A percentile compares a stretch with the other conserved stretches of the same genome.
Conservation (phyloP, 2,797 vertebrate genomes). For the Sebastes elongatus region DNA sequence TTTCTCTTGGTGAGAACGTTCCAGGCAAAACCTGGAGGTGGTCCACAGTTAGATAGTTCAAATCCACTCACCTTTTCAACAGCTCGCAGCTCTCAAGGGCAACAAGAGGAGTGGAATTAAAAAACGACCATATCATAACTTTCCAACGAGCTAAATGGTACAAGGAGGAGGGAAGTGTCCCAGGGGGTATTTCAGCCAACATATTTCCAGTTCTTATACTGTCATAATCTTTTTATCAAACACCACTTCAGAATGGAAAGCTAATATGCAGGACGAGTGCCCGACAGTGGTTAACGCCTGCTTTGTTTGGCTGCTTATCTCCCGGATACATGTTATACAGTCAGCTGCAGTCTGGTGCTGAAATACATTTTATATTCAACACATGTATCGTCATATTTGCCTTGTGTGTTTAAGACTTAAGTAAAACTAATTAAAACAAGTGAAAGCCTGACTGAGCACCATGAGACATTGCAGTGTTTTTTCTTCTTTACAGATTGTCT, state of each 20-base stretch:
- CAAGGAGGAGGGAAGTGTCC: constrained; percentile 6
- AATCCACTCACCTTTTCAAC: constrained; percentile 40
- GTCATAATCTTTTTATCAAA: constrained; percentile 25
- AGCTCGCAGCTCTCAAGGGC: constrained; percentile 44
- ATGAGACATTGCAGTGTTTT: background rate
- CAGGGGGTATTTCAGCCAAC: constrained; percentile 16
- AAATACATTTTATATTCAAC: constrained; percentile 3
- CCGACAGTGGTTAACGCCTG: constrained; percentile 14
- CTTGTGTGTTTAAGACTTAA: background rate
- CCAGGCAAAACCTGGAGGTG: constrained; percentile 49
- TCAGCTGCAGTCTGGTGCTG: constrained; percentile 3
- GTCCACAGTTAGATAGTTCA: constrained; percentile 17
- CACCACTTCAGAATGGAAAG: constrained; percentile 25
- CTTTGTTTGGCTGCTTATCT: constrained; percentile 24
- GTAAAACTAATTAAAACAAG: constrained; percentile 11
- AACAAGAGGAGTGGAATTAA: constrained; percentile 23
- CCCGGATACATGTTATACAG: constrained; percentile 20
- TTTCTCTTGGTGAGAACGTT: constrained; percentile 32
- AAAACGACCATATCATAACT: constrained; percentile 40
- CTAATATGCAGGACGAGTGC: background rate
- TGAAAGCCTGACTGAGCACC: background rate
- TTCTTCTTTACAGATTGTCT: background rate
- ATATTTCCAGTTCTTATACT: constrained; percentile 12
- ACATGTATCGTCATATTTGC: background rate
- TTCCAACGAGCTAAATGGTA: constrained; percentile 27